A percentile compares a stretch with the other conserved stretches of the same genome.
Evolutionary conservation across 2,113 vertebrate genomes (phyloP).

Genomic region (Scomber japonicus): DNA sequence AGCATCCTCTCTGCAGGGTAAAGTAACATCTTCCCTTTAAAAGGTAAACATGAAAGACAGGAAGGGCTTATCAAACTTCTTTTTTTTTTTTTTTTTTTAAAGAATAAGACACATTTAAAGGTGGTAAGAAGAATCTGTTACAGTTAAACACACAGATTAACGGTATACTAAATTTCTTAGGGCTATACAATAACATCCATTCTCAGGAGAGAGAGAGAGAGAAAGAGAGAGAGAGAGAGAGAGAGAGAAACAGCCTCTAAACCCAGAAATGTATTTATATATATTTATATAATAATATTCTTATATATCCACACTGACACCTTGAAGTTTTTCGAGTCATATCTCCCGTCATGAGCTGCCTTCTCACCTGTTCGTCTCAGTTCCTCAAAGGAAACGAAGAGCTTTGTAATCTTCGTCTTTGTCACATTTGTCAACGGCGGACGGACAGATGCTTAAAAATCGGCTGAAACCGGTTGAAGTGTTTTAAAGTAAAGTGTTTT

Average conservation of each 20-base stretch:
- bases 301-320: constrained; percentile 1
- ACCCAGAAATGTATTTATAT: not conserved
- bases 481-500: not conserved
- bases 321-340: not conserved
- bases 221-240: no score
- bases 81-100: constrained; percentile 22
- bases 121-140: constrained; percentile 32
- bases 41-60: constrained; percentile 28
- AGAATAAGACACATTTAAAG: constrained; percentile 49
- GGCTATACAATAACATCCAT: constrained; percentile 36
- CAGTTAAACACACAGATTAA: constrained; percentile 50
- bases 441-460: not conserved
- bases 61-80: constrained; percentile 39
- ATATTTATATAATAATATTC: not conserved
- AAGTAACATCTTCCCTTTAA: constrained; percentile 2
- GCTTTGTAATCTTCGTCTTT: not conserved
- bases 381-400: not conserved
- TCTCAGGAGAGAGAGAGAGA: no score
- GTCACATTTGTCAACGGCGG: not conserved
- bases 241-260: not conserved
- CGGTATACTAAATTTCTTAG: constrained; percentile 33
- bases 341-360: not conserved
- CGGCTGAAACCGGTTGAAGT: not conserved
- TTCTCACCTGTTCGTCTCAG: not conserved
- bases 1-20: constrained; percentile 6